Conservation (phyloP, 1,140 invertebrate genomes). For the Andricus grossulariae region DNA sequence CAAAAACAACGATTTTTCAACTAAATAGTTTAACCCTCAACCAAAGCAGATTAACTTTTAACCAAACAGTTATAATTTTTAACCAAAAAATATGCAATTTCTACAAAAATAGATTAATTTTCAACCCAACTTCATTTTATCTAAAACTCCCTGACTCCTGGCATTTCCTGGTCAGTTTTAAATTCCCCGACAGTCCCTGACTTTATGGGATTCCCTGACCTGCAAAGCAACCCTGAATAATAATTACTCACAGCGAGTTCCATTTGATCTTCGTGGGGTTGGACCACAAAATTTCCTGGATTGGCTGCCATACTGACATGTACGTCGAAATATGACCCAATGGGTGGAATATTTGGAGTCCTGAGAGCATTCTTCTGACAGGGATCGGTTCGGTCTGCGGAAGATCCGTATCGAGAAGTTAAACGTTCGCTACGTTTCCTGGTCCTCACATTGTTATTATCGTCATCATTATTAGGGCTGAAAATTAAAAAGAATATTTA, state of each 20-base stretch:
- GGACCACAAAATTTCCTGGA: conserved; percentile 78
- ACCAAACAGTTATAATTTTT: too few relatives aligned
- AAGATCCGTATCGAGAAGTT: conserved; percentile 38
- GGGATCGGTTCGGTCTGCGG: conserved; percentile 32
- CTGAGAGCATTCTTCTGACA: conserved; percentile 48
- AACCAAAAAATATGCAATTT: too few relatives aligned
- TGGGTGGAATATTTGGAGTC: conserved; percentile 65
- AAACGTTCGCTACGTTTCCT: conserved; percentile 51
- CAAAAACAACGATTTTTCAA: too few relatives aligned
- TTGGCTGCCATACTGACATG: conserved; percentile 78
- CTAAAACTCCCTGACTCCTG: too few relatives aligned
- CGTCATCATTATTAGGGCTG: conserved; percentile 54
- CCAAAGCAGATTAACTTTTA: too few relatives aligned
- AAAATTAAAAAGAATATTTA: conserved; percentile 29
- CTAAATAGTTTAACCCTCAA: too few relatives aligned
- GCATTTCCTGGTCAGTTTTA: too few relatives aligned
- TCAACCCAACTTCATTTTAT: too few relatives aligned
- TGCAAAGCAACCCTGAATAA: background rate
- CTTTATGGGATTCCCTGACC: too few relatives aligned
- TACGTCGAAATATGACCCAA: conserved; percentile 77
- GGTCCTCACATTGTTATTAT: conserved; percentile 55
- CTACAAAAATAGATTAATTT: too few relatives aligned
- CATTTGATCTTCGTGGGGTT: conserved; percentile 53
- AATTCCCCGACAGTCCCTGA: too few relatives aligned
- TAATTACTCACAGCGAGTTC: conserved; percentile 54